Percentiles rank a stretch among this genome's conserved stretches.
phyloP scores from a whole-genome alignment of 2,888 invertebrate genomes.

The Eurytoma adleriae region DNA sequence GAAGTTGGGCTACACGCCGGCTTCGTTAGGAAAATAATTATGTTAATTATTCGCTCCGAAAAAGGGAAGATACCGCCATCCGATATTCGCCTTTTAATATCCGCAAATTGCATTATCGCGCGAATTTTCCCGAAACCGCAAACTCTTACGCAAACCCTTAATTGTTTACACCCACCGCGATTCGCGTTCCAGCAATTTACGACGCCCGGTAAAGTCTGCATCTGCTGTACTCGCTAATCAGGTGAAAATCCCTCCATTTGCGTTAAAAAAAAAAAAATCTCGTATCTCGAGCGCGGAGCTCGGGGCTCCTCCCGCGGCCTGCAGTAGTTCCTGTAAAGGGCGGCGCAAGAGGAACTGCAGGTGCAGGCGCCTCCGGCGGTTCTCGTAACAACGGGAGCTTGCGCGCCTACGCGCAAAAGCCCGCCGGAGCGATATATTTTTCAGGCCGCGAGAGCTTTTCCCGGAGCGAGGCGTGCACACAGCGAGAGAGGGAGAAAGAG shows the following conservation, averaged over 20 bases:
- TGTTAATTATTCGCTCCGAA: constrained; percentile 15
- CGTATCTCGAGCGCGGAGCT: too few relatives aligned
- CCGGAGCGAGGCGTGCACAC: background rate
- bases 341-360: background rate
- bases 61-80: background rate
- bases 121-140: background rate
- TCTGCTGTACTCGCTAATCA: background rate
- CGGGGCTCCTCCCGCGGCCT: too few relatives aligned
- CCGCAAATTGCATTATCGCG: background rate
- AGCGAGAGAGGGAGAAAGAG: background rate
- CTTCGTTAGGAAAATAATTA: constrained; percentile 32
- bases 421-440: too few relatives aligned
- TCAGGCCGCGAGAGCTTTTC: background rate
- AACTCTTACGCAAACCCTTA: background rate
- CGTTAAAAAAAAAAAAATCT: background rate
- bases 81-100: background rate
- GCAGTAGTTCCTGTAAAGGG: too few relatives aligned
- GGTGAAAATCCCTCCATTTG: background rate
- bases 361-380: background rate
- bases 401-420: too few relatives aligned
- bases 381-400: background rate
- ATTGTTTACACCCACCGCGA: background rate
- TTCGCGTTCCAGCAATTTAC: background rate
- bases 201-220: background rate
- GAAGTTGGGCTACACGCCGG: background rate